phyloP scores from a whole-genome alignment of 2,888 invertebrate genomes.

The Amiota mariae region DNA sequence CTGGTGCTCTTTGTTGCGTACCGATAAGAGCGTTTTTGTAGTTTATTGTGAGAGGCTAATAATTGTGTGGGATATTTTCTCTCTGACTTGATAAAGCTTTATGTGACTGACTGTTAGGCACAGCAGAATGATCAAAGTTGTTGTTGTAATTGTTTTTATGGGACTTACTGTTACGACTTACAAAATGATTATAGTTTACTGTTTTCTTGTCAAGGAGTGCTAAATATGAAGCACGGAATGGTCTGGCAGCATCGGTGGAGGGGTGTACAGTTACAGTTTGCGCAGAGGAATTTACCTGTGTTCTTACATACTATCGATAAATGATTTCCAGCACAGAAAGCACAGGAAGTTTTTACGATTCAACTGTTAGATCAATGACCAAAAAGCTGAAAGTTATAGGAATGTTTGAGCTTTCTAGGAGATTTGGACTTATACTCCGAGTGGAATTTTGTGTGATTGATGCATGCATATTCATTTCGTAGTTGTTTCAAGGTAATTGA shows the following conservation, averaged over 20 bases:
- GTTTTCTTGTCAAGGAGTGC: neutral
- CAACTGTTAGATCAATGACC: neutral
- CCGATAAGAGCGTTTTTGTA: too few relatives aligned
- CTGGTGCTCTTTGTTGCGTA: too few relatives aligned
- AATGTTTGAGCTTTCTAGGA: neutral
- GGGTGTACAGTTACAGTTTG: neutral
- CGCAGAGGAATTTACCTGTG: neutral
- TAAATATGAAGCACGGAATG: neutral
- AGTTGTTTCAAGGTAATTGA: too few relatives aligned
- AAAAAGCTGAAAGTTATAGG: neutral
- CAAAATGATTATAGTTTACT: too few relatives aligned
- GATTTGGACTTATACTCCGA: too few relatives aligned
- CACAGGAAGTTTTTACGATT: neutral
- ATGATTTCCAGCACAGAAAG: conserved; percentile 6
- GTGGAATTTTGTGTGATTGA: too few relatives aligned
- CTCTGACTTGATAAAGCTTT: neutral
- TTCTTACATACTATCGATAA: neutral
- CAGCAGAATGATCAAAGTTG: neutral
- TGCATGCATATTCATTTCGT: too few relatives aligned
- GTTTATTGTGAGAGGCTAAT: neutral
- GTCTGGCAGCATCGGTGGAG: neutral
- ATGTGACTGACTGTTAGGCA: neutral
- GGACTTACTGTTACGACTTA: too few relatives aligned
- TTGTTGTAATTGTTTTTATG: neutral
- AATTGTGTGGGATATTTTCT: neutral